These are phyloP conservation scores for Acropternis orthonyx DNA, from an alignment of 2,797 vertebrate species.

Conservation along the genomic window DNA sequence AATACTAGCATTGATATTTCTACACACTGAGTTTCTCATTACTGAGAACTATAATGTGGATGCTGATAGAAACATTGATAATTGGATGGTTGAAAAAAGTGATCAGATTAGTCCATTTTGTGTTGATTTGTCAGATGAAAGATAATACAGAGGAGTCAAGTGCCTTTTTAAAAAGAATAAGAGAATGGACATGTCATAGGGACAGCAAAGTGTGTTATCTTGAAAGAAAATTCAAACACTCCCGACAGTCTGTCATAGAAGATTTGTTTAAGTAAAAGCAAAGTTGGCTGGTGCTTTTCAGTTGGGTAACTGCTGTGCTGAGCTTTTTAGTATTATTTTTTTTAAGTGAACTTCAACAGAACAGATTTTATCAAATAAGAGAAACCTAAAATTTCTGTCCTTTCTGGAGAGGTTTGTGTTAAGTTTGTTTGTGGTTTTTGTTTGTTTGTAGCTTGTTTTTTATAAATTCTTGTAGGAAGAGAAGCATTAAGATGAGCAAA, in stretches of 20 bases:
- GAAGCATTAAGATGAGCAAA: not conserved
- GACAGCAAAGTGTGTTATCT: not conserved
- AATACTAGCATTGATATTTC: not conserved
- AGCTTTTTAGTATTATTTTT: not conserved
- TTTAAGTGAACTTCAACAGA: not conserved
- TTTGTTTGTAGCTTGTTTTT: not conserved
- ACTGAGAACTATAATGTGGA: not conserved
- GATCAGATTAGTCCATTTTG: not conserved
- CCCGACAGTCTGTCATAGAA: not conserved
- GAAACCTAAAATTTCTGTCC: not conserved
- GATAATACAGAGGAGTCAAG: not conserved
- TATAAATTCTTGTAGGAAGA: not conserved
- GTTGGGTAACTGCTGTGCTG: not conserved
- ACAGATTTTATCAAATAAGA: not conserved
- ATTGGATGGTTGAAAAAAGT: not conserved
- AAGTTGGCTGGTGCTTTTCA: not conserved
- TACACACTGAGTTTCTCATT: not conserved
- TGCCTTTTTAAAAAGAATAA: not conserved
- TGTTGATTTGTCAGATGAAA: not conserved
- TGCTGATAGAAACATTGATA: not conserved
- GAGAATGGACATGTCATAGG: not conserved
- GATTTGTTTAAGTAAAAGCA: conserved; percentile 11
- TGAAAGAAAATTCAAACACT: conserved; percentile 9
- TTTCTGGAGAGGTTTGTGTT: not conserved
- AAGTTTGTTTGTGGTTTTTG: not conserved